Evolutionary conservation across 1,140 invertebrate genomes (phyloP), one percentile per base, ranked within the genome.

Genomic region (Wasmannia auropunctata): DNA sequence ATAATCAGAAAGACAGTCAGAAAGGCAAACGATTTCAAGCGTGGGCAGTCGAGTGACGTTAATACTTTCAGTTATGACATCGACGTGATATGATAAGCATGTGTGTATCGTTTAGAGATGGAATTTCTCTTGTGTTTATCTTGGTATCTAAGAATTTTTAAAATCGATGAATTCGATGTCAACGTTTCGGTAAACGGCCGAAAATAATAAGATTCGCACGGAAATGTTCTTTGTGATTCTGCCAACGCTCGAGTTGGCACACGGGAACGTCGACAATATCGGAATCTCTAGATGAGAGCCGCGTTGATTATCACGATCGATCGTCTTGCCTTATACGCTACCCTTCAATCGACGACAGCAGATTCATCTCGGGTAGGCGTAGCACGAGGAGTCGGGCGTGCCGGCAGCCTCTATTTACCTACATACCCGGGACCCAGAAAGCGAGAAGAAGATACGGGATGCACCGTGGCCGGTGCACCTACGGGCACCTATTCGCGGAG

Each of bases 321-420:
- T 83, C 79, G 51, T 70, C 62, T 19, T 22, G 11, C n/a, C 25
- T 46, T 54, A 19, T 49, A 28, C n/a, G 37, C 37, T 70, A 40
- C 40, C 58, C 58, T 85, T 85, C 81, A 77, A 85, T 85, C 72
- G 81, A 85, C 56, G 74, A 77, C 70, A 63, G 81, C 70, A 77
- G 70, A 77, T 77, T 62, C 81, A 75, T 77, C 81, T 62, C 56
- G 34, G 49, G 28, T 84, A 84, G 80, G 72, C 81, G 81, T 85
- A 85, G 56, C 72, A 40, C 81, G 37, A 69, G 31, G 74, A 77
- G 31, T 31, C 81, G 72, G 70, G 69, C 22, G 70, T 37, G 46
- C 43, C 81, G 31, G 58, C 72, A 56, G 81, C 72, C 72, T 85
- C 74, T 65, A 77, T 85, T 85, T 85, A 85, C 81, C 70, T 63